Evolutionary conservation across 2,888 invertebrate species (phyloP).

Genomic region (Nipponacmea schrenckii): DNA sequence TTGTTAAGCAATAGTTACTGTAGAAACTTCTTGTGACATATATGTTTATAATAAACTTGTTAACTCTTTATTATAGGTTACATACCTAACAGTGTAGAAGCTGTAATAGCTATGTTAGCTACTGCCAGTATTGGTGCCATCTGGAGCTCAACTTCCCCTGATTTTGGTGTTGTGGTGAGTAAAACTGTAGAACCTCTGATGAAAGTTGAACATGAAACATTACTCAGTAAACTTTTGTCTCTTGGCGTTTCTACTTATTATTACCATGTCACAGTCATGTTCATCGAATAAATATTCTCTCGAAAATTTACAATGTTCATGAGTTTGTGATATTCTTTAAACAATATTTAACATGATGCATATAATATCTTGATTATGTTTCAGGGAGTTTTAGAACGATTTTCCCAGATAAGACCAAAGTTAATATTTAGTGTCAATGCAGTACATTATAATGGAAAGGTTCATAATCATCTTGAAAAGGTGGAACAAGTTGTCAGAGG

Average conservation of each 20-base stretch:
- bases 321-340: no score
- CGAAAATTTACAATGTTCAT: no score
- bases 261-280: no score
- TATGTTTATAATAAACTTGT: no score
- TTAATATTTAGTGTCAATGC: slow-evolving; percentile 72
- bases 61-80: slow-evolving; percentile 66
- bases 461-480: slow-evolving; percentile 70
- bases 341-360: no score
- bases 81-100: slow-evolving; percentile 71
- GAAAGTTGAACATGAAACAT: no score
- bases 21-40: no score
- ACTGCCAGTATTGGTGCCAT: slow-evolving; percentile 71
- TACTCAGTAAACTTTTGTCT: not conserved
- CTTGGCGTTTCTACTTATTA: not conserved
- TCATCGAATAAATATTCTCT: no score
- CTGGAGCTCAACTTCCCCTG: slow-evolving; percentile 72
- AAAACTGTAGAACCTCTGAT: no score
- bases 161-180: slow-evolving; percentile 71
- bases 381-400: slow-evolving; percentile 70
- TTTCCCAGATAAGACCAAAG: slow-evolving; percentile 71
- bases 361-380: slow-evolving; percentile 17
- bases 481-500: slow-evolving; percentile 68
- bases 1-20: no score
- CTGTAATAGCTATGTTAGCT: slow-evolving; percentile 71
- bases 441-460: slow-evolving; percentile 72